phyloP scores from a whole-genome alignment of 2,797 vertebrate species.

The Gadopsis bispinosus region DNA sequence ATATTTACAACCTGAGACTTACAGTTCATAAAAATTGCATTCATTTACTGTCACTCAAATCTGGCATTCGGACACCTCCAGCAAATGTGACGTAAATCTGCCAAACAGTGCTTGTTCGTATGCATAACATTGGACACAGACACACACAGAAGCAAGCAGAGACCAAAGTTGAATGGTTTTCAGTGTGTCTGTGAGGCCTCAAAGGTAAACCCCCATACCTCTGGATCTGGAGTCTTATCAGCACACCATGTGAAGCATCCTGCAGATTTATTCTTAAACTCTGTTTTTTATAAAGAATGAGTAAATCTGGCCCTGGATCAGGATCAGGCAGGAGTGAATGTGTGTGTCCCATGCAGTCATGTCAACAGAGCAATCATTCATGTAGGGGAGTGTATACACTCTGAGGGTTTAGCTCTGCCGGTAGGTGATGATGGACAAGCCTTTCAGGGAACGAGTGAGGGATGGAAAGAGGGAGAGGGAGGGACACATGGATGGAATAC shows the following conservation, averaged over 20 bases:
- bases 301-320: conserved; percentile 69
- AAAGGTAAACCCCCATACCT: conserved; percentile 57
- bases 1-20: conserved; percentile 7
- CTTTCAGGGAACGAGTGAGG: conserved; percentile 68
- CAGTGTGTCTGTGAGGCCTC: conserved; percentile 71
- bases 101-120: conserved; percentile 15
- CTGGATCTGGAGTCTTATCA: conserved; percentile 68
- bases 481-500: conserved; percentile 56
- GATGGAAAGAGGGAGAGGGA: conserved; percentile 42
- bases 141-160: conserved; percentile 38
- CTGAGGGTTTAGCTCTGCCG: conserved; percentile 73
- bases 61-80: conserved; percentile 18
- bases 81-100: conserved; percentile 38
- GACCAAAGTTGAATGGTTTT: conserved; percentile 65
- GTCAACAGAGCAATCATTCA: conserved; percentile 83
- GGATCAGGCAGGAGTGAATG: conserved; percentile 55
- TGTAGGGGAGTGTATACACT: conserved; percentile 72
- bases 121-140: conserved; percentile 8
- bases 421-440: conserved; percentile 80
- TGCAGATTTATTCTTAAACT: conserved; percentile 76
- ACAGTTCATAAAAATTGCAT: not conserved
- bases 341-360: conserved; percentile 72
- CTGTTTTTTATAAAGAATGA: conserved; percentile 65
- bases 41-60: conserved; percentile 21
- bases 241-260: conserved; percentile 71